Conservation (phyloP, 1,140 invertebrate genomes). For the Calosoma granatense region DNA sequence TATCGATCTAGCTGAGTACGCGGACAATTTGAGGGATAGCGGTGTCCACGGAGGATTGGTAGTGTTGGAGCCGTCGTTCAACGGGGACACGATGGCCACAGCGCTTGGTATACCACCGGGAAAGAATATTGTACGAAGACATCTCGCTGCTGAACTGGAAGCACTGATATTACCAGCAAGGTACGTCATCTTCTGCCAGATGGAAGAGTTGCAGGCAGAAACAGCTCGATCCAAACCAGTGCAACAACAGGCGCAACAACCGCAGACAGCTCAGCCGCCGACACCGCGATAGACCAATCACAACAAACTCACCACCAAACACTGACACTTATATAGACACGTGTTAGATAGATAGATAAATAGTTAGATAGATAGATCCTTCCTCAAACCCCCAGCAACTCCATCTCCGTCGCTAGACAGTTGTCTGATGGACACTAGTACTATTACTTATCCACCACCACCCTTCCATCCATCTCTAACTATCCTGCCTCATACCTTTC, state of each 20-base stretch:
- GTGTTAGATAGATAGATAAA: constrained; percentile 20
- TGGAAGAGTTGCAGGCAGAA: constrained; percentile 63
- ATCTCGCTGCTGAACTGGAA: constrained; percentile 82
- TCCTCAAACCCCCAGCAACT: too few relatives aligned
- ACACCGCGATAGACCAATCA: background rate
- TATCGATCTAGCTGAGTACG: constrained; percentile 88
- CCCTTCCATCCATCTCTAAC: background rate
- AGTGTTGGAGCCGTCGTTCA: constrained; percentile 85
- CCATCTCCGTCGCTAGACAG: too few relatives aligned
- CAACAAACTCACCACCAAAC: constrained; percentile 13
- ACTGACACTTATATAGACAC: background rate
- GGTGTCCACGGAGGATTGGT: constrained; percentile 89
- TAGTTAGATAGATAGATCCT: constrained; percentile 32
- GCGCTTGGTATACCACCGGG: constrained; percentile 85
- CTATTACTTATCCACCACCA: background rate
- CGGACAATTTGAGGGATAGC: constrained; percentile 89
- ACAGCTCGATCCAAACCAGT: constrained; percentile 35
- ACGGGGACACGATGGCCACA: constrained; percentile 87
- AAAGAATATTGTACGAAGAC: constrained; percentile 85
- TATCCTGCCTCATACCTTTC: too few relatives aligned
- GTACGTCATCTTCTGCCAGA: constrained; percentile 71
- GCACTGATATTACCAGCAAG: constrained; percentile 82
- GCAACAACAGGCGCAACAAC: constrained; percentile 22
- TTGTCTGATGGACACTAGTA: too few relatives aligned
- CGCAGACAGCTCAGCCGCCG: background rate